Evolutionary conservation across 2,888 invertebrate species (phyloP), one percentile per base, ranked within the genome.

Genomic region (Acanthopleura granulata): DNA sequence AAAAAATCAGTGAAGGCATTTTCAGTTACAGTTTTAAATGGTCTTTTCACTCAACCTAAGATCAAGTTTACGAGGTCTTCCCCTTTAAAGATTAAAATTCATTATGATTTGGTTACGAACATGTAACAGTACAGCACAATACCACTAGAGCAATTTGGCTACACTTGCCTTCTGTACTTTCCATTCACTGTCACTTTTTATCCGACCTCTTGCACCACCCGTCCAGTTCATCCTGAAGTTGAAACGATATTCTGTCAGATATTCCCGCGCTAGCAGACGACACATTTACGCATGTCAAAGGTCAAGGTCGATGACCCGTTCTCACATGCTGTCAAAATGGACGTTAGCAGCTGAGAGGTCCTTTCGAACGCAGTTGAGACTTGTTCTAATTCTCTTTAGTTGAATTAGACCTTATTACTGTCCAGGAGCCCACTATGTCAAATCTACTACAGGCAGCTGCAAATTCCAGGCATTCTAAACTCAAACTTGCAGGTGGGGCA

Each of bases 191-290:
- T 82, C 81, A 51, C 78, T 77, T 75, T 80, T 83, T 15, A 87
- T 76, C 70, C 86, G 79, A 72, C 79, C 83, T 75, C 86, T 79
- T 71, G 84, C 83, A n/a, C 87, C 87, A 27, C 87, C 86, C 61
- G 86, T 82, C 87, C 87, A 87, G 74, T 87, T 87, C 87, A 87
- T 87, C 1, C 22, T 57, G 62, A 51, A 76, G 61, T 30, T 18
- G 11, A 49, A n/a, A 70, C 14, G 12, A 27, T 27, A 27, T 27
- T 25, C 29, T 30, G 11, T n/a, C n/a, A n/a, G n/a, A n/a, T 40
- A 40, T 40, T 40, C 40, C 40, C 40, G 40, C 22, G 57, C 16
- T 30, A 72, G 72, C 72, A 72, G 72, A 72, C 72, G 72, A 72
- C 29, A 66, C 22, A 1, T 27, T 66, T 1, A 25, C 66, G 1